Evolutionary conservation across 2,113 vertebrate genomes (phyloP).

Genomic region (Antennarius striatus): DNA sequence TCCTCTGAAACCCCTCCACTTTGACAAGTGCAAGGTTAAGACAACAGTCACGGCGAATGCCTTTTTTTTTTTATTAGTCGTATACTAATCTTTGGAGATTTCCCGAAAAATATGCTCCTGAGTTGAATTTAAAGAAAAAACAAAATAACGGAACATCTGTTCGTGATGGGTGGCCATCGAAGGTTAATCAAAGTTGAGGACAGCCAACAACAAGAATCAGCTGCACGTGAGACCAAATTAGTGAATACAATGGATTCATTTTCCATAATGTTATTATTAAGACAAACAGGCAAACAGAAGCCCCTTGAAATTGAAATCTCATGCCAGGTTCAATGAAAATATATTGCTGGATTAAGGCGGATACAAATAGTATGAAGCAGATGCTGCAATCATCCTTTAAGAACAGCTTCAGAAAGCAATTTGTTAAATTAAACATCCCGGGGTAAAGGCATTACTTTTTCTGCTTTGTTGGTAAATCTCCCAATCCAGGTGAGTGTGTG

Average conservation of each 20-base stretch:
- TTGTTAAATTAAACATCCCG: conserved; percentile 42
- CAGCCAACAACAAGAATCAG: conserved; percentile 50
- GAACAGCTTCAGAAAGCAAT: conserved; percentile 44
- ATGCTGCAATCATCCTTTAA: conserved; percentile 50
- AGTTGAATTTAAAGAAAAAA: conserved; percentile 62
- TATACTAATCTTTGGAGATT: conserved; percentile 63
- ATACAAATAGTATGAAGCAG: conserved; percentile 25
- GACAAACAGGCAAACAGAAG: conserved; percentile 53
- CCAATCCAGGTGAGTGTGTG: conserved; percentile 34
- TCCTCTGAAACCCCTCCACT: conserved; percentile 37
- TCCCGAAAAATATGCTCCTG: conserved; percentile 52
- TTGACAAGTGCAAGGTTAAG: conserved; percentile 72
- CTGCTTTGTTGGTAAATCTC: conserved; percentile 30
- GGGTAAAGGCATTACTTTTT: conserved; percentile 30
- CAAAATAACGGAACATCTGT: conserved; percentile 73
- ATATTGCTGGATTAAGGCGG: conserved; percentile 52
- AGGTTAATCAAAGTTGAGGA: conserved; percentile 63
- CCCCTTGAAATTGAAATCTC: conserved; percentile 75
- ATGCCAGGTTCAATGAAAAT: conserved; percentile 58
- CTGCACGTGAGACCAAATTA: conserved; percentile 42
- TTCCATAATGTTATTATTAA: conserved; percentile 57
- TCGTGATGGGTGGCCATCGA: conserved; percentile 64
- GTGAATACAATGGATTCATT: conserved; percentile 55
- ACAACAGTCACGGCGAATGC: conserved; percentile 66
- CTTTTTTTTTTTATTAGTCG: conserved; percentile 74